Conservation (phyloP, 2,888 invertebrate genomes). For the Drosophila macrospina region DNA sequence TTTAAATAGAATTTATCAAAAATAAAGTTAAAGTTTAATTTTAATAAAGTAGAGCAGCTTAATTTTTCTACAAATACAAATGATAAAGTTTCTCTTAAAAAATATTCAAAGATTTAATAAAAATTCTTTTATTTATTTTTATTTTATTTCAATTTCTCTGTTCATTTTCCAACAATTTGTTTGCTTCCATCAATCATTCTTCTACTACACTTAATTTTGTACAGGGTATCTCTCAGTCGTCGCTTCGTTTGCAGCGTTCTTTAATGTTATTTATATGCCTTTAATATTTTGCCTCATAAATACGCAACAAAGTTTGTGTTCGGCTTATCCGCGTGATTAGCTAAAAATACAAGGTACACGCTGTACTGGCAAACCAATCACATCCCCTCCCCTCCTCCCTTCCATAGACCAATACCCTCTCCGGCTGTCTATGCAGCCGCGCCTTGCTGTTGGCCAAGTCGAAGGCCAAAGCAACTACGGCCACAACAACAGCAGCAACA, state of each 20-base stretch:
- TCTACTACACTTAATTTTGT: background rate
- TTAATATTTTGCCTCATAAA: slow-evolving; percentile 49
- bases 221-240: slow-evolving; percentile 20
- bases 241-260: background rate
- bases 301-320: slow-evolving; percentile 46
- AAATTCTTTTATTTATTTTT: too few relatives aligned
- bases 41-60: too few relatives aligned
- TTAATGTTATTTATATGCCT: slow-evolving; percentile 49
- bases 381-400: background rate
- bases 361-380: slow-evolving; percentile 32
- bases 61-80: too few relatives aligned
- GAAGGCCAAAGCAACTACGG: slow-evolving; percentile 33
- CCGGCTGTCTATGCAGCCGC: background rate
- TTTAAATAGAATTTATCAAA: too few relatives aligned
- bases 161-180: background rate
- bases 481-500: background rate
- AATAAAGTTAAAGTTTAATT: too few relatives aligned
- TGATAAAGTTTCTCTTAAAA: too few relatives aligned
- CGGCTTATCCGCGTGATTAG: slow-evolving; percentile 72
- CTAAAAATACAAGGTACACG: slow-evolving; percentile 61
- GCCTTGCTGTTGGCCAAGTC: slow-evolving; percentile 29
- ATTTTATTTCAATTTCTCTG: background rate
- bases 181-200: background rate
- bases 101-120: too few relatives aligned
- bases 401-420: background rate